A percentile compares a stretch with the other conserved stretches of the same genome.
Evolutionary conservation across 92 coral and sea anemone genomes (phyloP).

Genomic region (Diadumene lineata): DNA sequence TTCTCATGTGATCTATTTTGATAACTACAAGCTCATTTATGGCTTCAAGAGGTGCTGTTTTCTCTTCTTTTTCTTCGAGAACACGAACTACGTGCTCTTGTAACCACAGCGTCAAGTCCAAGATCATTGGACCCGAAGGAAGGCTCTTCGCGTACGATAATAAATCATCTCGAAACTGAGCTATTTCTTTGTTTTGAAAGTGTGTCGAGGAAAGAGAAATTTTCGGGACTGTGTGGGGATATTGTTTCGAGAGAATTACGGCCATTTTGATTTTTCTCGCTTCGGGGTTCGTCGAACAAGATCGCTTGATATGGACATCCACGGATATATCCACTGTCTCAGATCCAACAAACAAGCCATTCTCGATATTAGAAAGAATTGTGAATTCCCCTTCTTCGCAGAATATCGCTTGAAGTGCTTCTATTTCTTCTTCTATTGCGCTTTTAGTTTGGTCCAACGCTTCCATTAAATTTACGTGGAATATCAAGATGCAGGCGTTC

Average conservation of each 20-base stretch:
- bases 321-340: slow-evolving; percentile 9
- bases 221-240: slow-evolving; percentile 68
- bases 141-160: slow-evolving; percentile 33
- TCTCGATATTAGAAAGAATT: slow-evolving; percentile 25
- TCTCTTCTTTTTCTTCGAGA: neutral
- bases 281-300: slow-evolving; percentile 13
- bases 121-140: slow-evolving; percentile 58
- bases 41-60: neutral
- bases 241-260: slow-evolving; percentile 37
- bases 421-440: slow-evolving; percentile 62
- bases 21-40: slow-evolving; percentile 35
- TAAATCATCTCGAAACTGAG: slow-evolving; percentile 40
- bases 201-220: slow-evolving; percentile 77
- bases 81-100: slow-evolving; percentile 58
- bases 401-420: slow-evolving; percentile 82
- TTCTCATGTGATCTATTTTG: slow-evolving; percentile 88
- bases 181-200: slow-evolving; percentile 51
- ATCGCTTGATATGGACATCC: slow-evolving; percentile 35
- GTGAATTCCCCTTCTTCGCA: slow-evolving; percentile 79
- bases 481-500: slow-evolving; percentile 50
- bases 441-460: slow-evolving; percentile 12
- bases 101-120: slow-evolving; percentile 79
- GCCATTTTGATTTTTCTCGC: slow-evolving; percentile 43
- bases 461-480: too few species aligned
- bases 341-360: slow-evolving; percentile 15